Evolutionary conservation across 2,888 invertebrate genomes (phyloP), one percentile per base, ranked within the genome.

Genomic region (Nipponacmea schrenckii): DNA sequence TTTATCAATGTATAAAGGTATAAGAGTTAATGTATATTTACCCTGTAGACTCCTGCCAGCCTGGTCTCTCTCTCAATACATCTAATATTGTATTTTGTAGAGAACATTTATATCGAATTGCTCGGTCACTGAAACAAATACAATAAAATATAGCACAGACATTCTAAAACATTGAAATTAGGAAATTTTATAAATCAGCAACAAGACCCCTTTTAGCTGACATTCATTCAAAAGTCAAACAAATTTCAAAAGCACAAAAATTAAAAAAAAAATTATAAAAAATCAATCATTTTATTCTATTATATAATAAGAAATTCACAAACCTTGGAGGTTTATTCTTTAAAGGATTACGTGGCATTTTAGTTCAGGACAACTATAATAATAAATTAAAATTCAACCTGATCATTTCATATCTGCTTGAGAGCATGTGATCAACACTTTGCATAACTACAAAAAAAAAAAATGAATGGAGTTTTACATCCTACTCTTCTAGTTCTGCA

Each of bases 11-110:
- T 39, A 8, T 39, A 39, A 39, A 5, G 39, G 10, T 39, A 39
- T 31, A 39, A 39, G 39, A 39, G 39, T 8, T 31, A 31, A 39
- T 5, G 3, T 39, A 39, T 39, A 39, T 81, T 74, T 81, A 88
- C 88, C 84, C 85, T 15, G 80, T 77, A 5, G 86, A 85, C 74
- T 89, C 89, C 67, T 86, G 85, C 89, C 89, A 89, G 0, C 89
- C 88, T 39, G 85, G 83, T 48, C 89, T 76, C 17, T 77, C 82
- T 69, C 83, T 80, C 48, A 89, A 73, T 8, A 89, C 89, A 81
- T 89, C 89, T 14, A 87, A 76, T 48, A 89, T 87, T 2, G 88
- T 86, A 76, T 89, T 89, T 74, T 86, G 85, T 62, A 89, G 75
- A 14, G 85, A 86, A 72, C 88, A 89, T 76, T 83, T 84, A 79